phyloP scores from a whole-genome alignment of 1,140 invertebrate genomes.

The Tachypleus tridentatus region DNA sequence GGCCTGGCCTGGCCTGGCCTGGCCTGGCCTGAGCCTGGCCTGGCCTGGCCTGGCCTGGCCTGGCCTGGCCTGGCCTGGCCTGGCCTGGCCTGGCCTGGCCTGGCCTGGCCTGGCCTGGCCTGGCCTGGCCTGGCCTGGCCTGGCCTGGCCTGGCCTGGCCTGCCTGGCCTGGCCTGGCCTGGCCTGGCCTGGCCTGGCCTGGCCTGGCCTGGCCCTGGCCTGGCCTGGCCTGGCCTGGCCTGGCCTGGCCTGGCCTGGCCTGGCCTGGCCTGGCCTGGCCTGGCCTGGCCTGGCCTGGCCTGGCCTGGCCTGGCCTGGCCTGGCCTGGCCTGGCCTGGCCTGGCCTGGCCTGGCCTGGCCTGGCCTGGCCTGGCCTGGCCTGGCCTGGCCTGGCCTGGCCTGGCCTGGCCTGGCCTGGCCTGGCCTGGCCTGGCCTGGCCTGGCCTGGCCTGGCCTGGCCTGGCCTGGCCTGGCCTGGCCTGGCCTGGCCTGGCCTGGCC shows the following conservation, averaged over 20 bases:
- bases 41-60: slow-evolving; percentile 26
- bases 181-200: slow-evolving; percentile 23
- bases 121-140: slow-evolving; percentile 24
- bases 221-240: slow-evolving; percentile 26
- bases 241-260: slow-evolving; percentile 26
- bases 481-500: slow-evolving; percentile 18
- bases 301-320: slow-evolving; percentile 25
- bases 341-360: slow-evolving; percentile 19
- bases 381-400: slow-evolving; percentile 26
- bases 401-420: slow-evolving; percentile 21
- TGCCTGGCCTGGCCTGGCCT: no score
- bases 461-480: slow-evolving; percentile 18
- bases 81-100: slow-evolving; percentile 26
- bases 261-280: slow-evolving; percentile 25
- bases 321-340: slow-evolving; percentile 19
- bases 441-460: slow-evolving; percentile 18
- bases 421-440: slow-evolving; percentile 18
- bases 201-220: slow-evolving; percentile 26
- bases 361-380: slow-evolving; percentile 18
- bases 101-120: slow-evolving; percentile 26
- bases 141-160: slow-evolving; percentile 25
- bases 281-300: slow-evolving; percentile 22
- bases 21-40: slow-evolving; percentile 24
- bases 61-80: slow-evolving; percentile 24
- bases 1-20: slow-evolving; percentile 17